Percentiles rank a stretch among this genome's conserved stretches.
Conservation (phyloP, 2,113 vertebrate species). For the Epinephelus moara region DNA sequence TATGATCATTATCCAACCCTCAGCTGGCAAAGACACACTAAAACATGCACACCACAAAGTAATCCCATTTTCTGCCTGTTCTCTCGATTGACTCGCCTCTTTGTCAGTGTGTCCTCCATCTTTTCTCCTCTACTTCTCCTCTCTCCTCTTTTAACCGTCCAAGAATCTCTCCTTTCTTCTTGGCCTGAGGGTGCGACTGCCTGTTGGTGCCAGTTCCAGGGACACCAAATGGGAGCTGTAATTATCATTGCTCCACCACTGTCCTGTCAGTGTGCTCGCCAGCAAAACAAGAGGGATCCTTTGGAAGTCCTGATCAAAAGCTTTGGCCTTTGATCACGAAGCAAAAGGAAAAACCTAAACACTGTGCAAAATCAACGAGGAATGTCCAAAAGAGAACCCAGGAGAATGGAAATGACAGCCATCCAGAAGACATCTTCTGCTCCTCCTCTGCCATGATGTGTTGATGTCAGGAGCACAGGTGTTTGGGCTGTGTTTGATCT, state of each 20-base stretch:
- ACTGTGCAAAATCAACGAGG: conserved; percentile 81
- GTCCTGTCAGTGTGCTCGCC: conserved; percentile 85
- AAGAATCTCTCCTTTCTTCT: conserved; percentile 79
- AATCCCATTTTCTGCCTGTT: conserved; percentile 78
- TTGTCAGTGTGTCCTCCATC: conserved; percentile 56
- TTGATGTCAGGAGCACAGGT: conserved; percentile 64
- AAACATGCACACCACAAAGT: conserved; percentile 52
- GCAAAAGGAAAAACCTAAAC: conserved; percentile 79
- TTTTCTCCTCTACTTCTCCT: conserved; percentile 55
- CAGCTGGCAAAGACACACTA: conserved; percentile 34
- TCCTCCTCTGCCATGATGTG: conserved; percentile 42
- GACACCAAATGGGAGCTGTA: conserved; percentile 84
- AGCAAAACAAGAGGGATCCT: conserved; percentile 82
- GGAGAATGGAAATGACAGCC: conserved; percentile 68
- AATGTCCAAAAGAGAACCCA: conserved; percentile 76
- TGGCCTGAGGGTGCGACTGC: conserved; percentile 77
- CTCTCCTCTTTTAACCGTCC: conserved; percentile 66
- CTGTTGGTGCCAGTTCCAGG: conserved; percentile 78
- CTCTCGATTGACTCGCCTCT: conserved; percentile 62
- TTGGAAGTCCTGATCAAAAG: conserved; percentile 87
- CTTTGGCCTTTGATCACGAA: conserved; percentile 83
- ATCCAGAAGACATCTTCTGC: conserved; percentile 49
- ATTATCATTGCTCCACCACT: conserved; percentile 86
- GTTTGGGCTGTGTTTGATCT: conserved; percentile 62
- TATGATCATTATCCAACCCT: conserved; percentile 20